Conservation (phyloP, 2,797 vertebrate species). For the Catostomus latipinnis region DNA sequence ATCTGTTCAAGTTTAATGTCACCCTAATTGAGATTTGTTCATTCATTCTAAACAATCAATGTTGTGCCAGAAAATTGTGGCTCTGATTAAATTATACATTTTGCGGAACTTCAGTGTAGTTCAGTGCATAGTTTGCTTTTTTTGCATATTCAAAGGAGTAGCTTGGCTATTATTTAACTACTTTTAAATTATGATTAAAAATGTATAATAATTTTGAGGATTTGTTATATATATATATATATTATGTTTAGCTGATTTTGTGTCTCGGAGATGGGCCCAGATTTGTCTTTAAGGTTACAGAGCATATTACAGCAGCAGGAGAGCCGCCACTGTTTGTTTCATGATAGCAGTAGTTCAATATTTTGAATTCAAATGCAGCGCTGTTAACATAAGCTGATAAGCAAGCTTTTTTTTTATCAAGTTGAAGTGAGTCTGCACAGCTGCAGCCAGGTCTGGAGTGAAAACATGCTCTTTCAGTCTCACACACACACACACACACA, state of each 20-base stretch:
- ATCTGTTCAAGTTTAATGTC: too few relatives aligned
- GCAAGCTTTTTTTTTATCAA: neutral
- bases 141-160: too few relatives aligned
- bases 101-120: too few relatives aligned
- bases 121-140: too few relatives aligned
- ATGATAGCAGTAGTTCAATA: constrained; percentile 23
- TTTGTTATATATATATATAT: too few relatives aligned
- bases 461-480: constrained; percentile 7
- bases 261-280: constrained; percentile 13
- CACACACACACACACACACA: neutral
- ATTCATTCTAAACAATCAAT: too few relatives aligned
- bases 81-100: too few relatives aligned
- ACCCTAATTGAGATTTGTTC: too few relatives aligned
- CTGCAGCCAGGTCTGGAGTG: constrained; percentile 15
- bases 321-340: constrained; percentile 21
- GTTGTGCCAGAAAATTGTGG: too few relatives aligned
- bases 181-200: too few relatives aligned
- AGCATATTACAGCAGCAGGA: constrained; percentile 17
- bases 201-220: too few relatives aligned
- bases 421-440: constrained; percentile 14
- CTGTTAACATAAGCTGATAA: constrained; percentile 39
- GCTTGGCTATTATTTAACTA: too few relatives aligned
- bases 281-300: constrained; percentile 16
- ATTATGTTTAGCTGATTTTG: neutral
- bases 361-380: constrained; percentile 31